These are phyloP conservation scores for Caenorhabditis remanei DNA, from an alignment of 1,140 invertebrate species.

Conservation along the genomic window DNA sequence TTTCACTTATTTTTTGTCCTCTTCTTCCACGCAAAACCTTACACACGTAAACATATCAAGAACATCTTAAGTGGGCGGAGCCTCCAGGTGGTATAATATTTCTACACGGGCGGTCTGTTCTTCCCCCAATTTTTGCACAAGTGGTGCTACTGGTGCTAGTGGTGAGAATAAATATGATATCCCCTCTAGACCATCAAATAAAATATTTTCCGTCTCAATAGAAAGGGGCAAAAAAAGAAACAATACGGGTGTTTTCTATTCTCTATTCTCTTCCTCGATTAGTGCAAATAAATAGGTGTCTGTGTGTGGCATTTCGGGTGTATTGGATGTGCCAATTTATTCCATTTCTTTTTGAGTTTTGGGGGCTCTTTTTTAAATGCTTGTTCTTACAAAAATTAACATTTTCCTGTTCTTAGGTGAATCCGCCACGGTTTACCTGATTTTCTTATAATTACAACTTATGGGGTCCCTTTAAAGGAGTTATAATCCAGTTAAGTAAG, in stretches of 20 bases:
- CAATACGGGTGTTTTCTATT: slow-evolving; percentile 1
- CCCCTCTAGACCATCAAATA: not conserved
- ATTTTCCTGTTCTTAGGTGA: no score
- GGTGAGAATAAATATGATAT: slow-evolving; percentile 31
- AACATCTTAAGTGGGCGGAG: not conserved
- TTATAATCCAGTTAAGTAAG: no score
- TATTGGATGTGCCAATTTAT: not conserved
- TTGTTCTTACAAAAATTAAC: no score
- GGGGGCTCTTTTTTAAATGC: not conserved
- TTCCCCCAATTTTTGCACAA: not conserved
- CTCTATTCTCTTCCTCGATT: slow-evolving; percentile 1
- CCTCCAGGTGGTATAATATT: not conserved
- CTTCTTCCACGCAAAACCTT: not conserved
- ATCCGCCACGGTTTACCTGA: no score
- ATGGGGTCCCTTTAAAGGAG: no score
- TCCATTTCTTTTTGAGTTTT: not conserved
- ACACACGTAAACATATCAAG: slow-evolving; percentile 34
- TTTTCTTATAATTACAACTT: no score
- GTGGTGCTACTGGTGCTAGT: not conserved
- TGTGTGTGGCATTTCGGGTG: not conserved
- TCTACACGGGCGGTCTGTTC: not conserved
- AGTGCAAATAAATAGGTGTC: slow-evolving; percentile 34
- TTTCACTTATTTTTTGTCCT: not conserved
- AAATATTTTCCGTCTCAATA: not conserved
- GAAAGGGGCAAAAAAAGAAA: slow-evolving; percentile 14